A percentile compares a stretch with the other conserved stretches of the same genome.
phyloP scores from a whole-genome alignment of 2,113 vertebrate genomes.

The Cathartes aura region DNA sequence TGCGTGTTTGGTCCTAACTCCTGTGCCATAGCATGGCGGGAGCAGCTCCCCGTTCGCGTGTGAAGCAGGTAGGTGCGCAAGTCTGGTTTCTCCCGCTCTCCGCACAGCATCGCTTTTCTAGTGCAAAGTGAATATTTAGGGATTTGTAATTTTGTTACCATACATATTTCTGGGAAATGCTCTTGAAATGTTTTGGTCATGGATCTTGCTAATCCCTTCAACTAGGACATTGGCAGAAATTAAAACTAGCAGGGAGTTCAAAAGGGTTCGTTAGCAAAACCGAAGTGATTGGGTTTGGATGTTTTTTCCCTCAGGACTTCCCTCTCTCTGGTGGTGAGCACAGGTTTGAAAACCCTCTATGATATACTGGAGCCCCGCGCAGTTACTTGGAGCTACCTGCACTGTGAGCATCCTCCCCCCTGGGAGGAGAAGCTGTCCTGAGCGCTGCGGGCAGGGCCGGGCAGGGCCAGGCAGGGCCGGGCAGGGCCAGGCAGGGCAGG shows the following conservation, averaged over 20 bases:
- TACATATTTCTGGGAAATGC: background rate
- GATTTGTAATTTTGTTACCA: background rate
- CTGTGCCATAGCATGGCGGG: rapidly evolving
- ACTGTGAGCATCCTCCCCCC: background rate
- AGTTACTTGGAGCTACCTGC: background rate
- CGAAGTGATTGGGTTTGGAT: background rate
- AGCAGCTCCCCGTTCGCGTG: no score
- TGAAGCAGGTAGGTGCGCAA: rapidly evolving
- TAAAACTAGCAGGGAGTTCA: background rate
- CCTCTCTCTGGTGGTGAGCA: background rate
- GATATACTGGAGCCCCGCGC: rapidly evolving
- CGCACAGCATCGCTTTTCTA: background rate
- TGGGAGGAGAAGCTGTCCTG: background rate
- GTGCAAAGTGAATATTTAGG: background rate
- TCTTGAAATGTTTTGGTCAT: background rate
- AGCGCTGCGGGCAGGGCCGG: background rate
- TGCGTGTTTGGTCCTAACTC: no score
- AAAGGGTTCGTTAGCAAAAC: background rate
- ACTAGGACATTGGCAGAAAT: background rate
- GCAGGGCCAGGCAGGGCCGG: background rate
- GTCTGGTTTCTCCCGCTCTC: background rate
- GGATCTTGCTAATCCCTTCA: background rate
- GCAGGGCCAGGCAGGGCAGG: background rate
- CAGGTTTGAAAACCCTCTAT: background rate
- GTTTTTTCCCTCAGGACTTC: background rate